These are phyloP conservation scores for Stratiolaelaps scimitus DNA, from an alignment of 1,140 invertebrate species.

Conservation along the genomic window DNA sequence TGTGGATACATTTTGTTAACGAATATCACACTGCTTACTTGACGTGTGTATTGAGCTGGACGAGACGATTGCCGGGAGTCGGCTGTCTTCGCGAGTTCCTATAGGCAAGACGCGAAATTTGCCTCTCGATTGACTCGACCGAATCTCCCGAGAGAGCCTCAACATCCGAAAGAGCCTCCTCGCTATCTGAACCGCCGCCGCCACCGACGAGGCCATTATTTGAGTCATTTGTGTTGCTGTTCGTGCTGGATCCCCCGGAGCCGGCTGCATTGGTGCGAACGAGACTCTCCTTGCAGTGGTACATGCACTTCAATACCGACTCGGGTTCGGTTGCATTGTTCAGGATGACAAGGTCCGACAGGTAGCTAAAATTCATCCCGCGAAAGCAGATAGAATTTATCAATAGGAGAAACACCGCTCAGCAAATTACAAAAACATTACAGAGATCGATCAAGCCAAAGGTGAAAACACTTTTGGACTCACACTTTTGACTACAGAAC, in stretches of 20 bases:
- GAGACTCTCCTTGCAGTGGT: slow-evolving; percentile 53
- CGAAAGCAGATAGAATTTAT: slow-evolving; percentile 50
- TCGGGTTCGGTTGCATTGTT: slow-evolving; percentile 60
- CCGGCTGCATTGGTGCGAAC: slow-evolving; percentile 47
- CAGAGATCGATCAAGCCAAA: too few relatives aligned
- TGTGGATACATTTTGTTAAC: too few relatives aligned
- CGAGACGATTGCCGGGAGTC: slow-evolving; percentile 74
- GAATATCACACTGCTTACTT: slow-evolving; percentile 38
- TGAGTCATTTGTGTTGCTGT: slow-evolving; percentile 43
- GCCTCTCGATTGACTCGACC: slow-evolving; percentile 47
- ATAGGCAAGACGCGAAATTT: slow-evolving; percentile 76
- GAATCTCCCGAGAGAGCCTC: slow-evolving; percentile 41
- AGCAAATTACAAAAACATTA: too few relatives aligned
- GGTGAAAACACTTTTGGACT: too few relatives aligned
- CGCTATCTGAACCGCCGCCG: slow-evolving; percentile 33
- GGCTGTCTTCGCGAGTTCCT: slow-evolving; percentile 76
- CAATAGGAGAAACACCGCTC: too few relatives aligned
- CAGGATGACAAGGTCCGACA: slow-evolving; percentile 72
- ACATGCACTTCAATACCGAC: slow-evolving; percentile 56
- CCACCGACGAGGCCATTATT: too few relatives aligned
- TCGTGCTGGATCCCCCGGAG: slow-evolving; percentile 46
- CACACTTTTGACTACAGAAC: too few relatives aligned
- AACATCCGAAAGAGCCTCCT: slow-evolving; percentile 40
- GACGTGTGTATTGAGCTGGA: slow-evolving; percentile 51
- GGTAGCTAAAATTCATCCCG: slow-evolving; percentile 57